phyloP scores from a whole-genome alignment of 2,888 invertebrate genomes.

The Drosophila colorata region DNA sequence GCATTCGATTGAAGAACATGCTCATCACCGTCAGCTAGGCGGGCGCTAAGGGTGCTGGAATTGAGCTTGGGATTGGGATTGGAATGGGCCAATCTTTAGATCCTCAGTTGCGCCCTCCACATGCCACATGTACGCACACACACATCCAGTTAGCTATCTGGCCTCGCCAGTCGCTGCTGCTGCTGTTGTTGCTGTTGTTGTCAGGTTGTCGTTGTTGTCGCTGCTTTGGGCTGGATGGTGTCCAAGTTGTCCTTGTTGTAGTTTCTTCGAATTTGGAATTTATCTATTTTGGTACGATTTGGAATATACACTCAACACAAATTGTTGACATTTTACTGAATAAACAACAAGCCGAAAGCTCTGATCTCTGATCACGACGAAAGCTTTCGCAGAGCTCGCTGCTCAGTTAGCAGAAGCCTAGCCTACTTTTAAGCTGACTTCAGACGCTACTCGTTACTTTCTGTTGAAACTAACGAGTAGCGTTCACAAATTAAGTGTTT shows the following conservation, averaged over 20 bases:
- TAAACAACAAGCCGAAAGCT: slow-evolving; percentile 18
- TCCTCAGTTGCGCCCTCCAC: neutral
- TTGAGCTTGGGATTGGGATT: too few species aligned
- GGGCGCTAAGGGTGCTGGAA: neutral
- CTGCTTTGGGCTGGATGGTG: neutral
- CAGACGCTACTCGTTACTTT: neutral
- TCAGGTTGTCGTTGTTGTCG: neutral
- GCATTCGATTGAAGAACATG: slow-evolving; percentile 24
- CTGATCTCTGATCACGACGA: neutral
- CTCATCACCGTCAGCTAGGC: neutral
- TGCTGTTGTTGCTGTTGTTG: neutral
- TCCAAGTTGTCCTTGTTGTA: neutral
- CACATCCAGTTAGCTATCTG: neutral
- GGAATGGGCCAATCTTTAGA: neutral
- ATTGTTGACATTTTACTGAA: slow-evolving; percentile 31
- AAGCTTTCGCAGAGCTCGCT: slow-evolving; percentile 20
- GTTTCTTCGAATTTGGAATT: slow-evolving; percentile 41
- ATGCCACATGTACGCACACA: neutral
- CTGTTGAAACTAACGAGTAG: neutral
- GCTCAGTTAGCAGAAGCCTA: slow-evolving; percentile 4
- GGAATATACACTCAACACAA: slow-evolving; percentile 28
- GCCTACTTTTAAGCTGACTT: slow-evolving; percentile 14
- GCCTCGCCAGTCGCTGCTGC: too few species aligned
- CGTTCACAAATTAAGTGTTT: too few species aligned
- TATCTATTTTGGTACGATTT: slow-evolving; percentile 24